These are phyloP conservation scores for Hemibates koningsi DNA, from an alignment of 2,113 vertebrate species.

Conservation along the genomic window DNA sequence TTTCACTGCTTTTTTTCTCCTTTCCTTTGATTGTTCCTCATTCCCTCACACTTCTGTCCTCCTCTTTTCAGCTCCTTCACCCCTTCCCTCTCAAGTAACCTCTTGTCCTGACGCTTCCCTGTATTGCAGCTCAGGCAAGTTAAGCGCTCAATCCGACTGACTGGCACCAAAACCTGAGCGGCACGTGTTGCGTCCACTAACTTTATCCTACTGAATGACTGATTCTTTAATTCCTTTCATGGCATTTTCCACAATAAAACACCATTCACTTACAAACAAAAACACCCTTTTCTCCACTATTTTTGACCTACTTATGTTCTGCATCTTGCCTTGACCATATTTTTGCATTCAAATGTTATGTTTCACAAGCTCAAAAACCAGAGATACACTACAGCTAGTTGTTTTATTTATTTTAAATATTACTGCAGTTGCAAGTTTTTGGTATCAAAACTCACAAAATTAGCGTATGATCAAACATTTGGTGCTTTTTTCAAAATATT, in stretches of 20 bases:
- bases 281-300: not conserved
- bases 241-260: not conserved
- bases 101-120: not conserved
- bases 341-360: not conserved
- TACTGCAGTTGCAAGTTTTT: not conserved
- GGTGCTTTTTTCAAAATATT: not conserved
- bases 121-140: not conserved
- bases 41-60: not conserved
- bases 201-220: not conserved
- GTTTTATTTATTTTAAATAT: not conserved
- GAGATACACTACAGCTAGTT: not conserved
- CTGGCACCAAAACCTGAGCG: conserved; percentile 5
- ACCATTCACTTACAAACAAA: not conserved
- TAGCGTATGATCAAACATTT: not conserved
- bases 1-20: not conserved
- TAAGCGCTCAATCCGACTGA: conserved; percentile 2
- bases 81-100: not conserved
- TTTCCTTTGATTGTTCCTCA: not conserved
- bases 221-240: not conserved
- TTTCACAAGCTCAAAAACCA: not conserved
- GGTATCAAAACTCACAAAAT: not conserved
- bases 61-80: not conserved
- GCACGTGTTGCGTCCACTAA: conserved; percentile 27
- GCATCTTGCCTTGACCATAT: not conserved
- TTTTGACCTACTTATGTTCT: not conserved